Conservation (phyloP, 2,797 vertebrate genomes). For the Euthynnus affinis region DNA sequence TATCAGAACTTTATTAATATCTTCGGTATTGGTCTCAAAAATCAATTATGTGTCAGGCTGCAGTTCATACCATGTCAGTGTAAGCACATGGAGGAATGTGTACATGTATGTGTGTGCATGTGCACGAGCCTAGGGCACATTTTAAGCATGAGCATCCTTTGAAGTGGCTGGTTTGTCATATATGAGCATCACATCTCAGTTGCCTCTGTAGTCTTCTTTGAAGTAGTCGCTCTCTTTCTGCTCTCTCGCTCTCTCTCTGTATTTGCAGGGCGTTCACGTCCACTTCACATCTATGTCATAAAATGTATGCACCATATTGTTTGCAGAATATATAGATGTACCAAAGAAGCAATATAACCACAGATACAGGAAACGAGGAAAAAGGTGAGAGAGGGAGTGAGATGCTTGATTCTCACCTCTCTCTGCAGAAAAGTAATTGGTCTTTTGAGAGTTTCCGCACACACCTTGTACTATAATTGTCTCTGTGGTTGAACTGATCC, state of each 20-base stretch:
- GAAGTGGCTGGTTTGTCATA: constrained; percentile 39
- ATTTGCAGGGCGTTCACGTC: not conserved
- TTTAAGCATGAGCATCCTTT: constrained; percentile 23
- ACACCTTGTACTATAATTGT: constrained; percentile 34
- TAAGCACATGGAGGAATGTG: not conserved
- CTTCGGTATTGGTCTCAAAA: not conserved
- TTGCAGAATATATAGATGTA: constrained; percentile 2
- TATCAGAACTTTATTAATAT: not conserved
- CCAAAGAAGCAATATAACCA: not conserved
- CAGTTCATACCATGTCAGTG: not conserved
- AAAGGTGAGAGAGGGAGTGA: not conserved
- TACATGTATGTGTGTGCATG: not conserved
- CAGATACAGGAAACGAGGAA: not conserved
- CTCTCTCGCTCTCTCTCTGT: not conserved
- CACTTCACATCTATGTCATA: not conserved
- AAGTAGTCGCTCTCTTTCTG: constrained; percentile 1
- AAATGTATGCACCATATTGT: constrained; percentile 11
- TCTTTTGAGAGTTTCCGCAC: constrained; percentile 48
- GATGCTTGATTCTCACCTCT: not conserved
- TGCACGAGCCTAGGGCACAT: constrained; percentile 14
- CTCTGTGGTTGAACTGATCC: constrained; percentile 26
- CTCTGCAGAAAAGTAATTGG: constrained; percentile 52
- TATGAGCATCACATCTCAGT: constrained; percentile 1
- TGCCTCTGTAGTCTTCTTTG: constrained; percentile 39
- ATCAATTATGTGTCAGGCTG: not conserved